These are phyloP conservation scores for Heliconius congener DNA, from an alignment of 1,140 invertebrate species.

Conservation along the genomic window DNA sequence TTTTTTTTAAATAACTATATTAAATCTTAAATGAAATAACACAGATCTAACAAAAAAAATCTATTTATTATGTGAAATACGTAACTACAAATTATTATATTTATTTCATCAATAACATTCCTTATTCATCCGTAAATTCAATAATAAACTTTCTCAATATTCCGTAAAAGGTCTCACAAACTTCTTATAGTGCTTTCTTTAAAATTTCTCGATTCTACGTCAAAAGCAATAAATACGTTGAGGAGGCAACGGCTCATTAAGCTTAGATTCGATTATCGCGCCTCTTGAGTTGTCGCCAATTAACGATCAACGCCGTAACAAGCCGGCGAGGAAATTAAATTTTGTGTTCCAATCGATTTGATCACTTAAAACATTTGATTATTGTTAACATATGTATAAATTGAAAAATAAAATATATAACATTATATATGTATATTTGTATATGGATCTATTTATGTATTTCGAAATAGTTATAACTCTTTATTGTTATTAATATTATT, in stretches of 20 bases:
- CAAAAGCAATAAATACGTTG: slow-evolving; percentile 29
- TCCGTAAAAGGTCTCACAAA: background rate
- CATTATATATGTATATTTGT: too few relatives aligned
- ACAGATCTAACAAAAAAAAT: background rate
- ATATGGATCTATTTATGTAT: too few relatives aligned
- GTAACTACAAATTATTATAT: background rate
- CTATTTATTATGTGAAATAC: background rate
- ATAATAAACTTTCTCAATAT: background rate
- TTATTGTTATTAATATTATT: too few relatives aligned
- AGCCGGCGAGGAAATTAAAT: slow-evolving; percentile 33
- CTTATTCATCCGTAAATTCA: background rate
- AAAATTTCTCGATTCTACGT: background rate
- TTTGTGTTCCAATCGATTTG: slow-evolving; percentile 25
- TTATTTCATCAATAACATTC: too few relatives aligned
- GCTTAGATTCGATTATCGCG: slow-evolving; percentile 48
- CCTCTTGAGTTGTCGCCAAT: slow-evolving; percentile 44
- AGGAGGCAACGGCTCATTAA: slow-evolving; percentile 42
- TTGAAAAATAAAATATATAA: too few relatives aligned
- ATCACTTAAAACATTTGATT: background rate
- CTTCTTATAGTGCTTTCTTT: background rate
- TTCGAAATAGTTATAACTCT: too few relatives aligned
- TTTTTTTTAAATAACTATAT: background rate
- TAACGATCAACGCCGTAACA: slow-evolving; percentile 29
- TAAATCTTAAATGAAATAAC: background rate
- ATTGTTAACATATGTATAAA: background rate